Evolutionary conservation across 2,797 vertebrate species (phyloP), one percentile per base, ranked within the genome.

Genomic region (Chiroxiphia lanceolata): DNA sequence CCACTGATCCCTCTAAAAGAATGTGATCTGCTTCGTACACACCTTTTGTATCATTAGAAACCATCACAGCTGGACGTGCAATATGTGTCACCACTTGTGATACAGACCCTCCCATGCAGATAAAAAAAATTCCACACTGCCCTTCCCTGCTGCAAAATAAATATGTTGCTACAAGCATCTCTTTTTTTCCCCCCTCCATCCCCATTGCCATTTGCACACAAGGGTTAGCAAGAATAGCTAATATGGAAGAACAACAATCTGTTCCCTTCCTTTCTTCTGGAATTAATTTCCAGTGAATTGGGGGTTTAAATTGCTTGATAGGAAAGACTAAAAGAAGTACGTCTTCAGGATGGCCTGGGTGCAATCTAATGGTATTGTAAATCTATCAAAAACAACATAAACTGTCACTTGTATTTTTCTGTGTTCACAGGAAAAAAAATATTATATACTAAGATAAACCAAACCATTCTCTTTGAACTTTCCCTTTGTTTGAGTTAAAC

Each of bases 401-500:
- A 79, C 27, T 12, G 11, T 64, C 87, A 68, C 57, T 77, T 81
- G 57, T 45, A 15, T 86, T 89, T 85, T 87, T 79, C 53, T 81
- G 45, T 44, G 45, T 42, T 85, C 76, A 33, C 4, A 29, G 44
- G 69, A 12, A 27, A 61, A 91, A 83, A 78, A 71, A 68, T 36
- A 15, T 4, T 40, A 45, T 10, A 51, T 27, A 18, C 25, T 6
- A 54, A 82, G 63, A 84, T 82, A 89, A 89, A 87, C n/a, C 3
- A 36, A 87, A 42, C 47, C 14, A 14, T 89, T 90, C 54, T 51
- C 63, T 92, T 92, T 89, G 81, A 93, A 87, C 50, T 83, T 84
- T 47, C 64, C 61, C 33, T 89, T 94, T 90, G 69, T 88, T 87
- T 77, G 63, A 89, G n/a, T 89, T 44, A 93, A 89, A 67, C 20